Evolutionary conservation across 1,140 invertebrate genomes (phyloP).

Genomic region (Bombus superbus): DNA sequence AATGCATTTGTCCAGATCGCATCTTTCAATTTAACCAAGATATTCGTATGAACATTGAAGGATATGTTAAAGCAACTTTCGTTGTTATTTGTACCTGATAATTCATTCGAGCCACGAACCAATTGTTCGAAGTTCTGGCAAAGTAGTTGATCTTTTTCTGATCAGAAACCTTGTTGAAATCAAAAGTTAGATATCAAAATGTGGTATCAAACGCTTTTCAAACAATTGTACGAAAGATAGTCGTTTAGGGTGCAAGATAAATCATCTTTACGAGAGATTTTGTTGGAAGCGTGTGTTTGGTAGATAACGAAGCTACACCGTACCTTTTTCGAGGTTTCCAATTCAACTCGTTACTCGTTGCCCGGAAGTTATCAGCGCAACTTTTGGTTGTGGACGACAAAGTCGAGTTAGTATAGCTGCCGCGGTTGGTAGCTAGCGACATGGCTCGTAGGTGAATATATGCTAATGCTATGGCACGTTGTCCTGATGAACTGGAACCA

Average conservation of each 20-base stretch:
- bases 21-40: too few relatives aligned
- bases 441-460: constrained; percentile 41
- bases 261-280: background rate
- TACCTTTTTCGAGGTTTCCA: constrained; percentile 25
- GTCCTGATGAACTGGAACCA: constrained; percentile 40
- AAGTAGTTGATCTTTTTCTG: background rate
- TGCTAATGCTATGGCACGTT: constrained; percentile 46
- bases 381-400: constrained; percentile 27
- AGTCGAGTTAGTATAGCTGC: constrained; percentile 39
- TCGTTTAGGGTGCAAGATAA: background rate
- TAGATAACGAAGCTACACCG: background rate
- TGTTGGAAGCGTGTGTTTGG: background rate
- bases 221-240: background rate
- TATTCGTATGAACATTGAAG: too few relatives aligned
- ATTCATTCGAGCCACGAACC: too few relatives aligned
- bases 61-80: too few relatives aligned
- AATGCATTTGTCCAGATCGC: too few relatives aligned
- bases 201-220: background rate
- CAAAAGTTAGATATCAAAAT: background rate
- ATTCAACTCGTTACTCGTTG: constrained; percentile 31
- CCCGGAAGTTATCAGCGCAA: constrained; percentile 44
- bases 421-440: constrained; percentile 14
- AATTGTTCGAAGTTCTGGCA: too few relatives aligned
- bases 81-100: too few relatives aligned
- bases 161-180: background rate